phyloP scores from a whole-genome alignment of 2,797 vertebrate species.

The Coilia nasus region DNA sequence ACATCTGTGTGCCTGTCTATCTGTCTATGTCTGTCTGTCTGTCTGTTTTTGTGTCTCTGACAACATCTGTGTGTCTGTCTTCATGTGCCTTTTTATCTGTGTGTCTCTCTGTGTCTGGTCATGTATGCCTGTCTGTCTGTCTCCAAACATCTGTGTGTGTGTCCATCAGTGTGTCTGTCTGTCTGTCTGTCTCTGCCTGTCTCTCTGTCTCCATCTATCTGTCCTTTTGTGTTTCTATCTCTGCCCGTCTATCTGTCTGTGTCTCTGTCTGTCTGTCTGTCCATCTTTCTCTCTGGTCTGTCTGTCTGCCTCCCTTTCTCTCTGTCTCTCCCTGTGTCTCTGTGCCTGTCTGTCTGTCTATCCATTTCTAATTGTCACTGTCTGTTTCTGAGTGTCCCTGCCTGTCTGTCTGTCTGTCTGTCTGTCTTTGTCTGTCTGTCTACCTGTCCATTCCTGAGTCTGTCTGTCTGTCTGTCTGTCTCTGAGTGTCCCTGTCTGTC shows the following conservation, averaged over 20 bases:
- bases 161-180: background rate
- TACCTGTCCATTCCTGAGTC: too few relatives aligned
- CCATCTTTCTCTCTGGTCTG: background rate
- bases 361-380: too few relatives aligned
- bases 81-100: too few relatives aligned
- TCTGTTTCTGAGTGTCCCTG: constrained; percentile 18
- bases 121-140: too few relatives aligned
- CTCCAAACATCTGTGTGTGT: background rate
- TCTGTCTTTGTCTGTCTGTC: constrained; percentile 26
- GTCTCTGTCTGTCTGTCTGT: constrained; percentile 16
- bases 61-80: background rate
- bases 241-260: background rate
- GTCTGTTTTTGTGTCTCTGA: background rate
- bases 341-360: constrained; percentile 28
- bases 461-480: background rate
- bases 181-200: background rate
- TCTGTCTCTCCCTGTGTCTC: too few relatives aligned
- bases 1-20: background rate
- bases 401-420: background rate
- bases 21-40: too few relatives aligned
- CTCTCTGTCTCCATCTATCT: constrained; percentile 18
- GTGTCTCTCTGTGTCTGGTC: constrained; percentile 35
- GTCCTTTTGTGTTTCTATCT: too few relatives aligned
- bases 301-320: too few relatives aligned
- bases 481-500: constrained; percentile 27